These are phyloP conservation scores for Neuroterus valhalla DNA, from an alignment of 1,140 invertebrate genomes.

Conservation along the genomic window DNA sequence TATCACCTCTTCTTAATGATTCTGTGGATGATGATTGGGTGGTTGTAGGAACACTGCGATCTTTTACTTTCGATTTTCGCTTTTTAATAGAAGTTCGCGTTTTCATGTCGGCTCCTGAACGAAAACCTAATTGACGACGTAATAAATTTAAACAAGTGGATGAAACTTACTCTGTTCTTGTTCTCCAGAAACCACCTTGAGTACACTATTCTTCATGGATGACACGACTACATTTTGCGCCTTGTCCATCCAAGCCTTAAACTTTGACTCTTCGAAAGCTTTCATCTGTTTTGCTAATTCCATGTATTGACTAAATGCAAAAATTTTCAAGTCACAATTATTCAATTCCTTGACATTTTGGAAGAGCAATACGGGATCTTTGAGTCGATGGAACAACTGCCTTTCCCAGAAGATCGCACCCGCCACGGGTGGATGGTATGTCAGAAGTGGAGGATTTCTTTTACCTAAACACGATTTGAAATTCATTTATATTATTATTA, in stretches of 20 bases:
- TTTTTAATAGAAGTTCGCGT: neutral
- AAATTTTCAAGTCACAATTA: slow-evolving; percentile 82
- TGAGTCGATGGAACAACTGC: slow-evolving; percentile 85
- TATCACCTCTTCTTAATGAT: neutral
- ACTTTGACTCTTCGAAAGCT: slow-evolving; percentile 84
- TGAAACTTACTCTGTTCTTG: no score
- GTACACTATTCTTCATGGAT: slow-evolving; percentile 81
- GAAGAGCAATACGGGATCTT: slow-evolving; percentile 85
- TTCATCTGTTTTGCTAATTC: slow-evolving; percentile 84
- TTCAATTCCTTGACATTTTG: slow-evolving; percentile 84
- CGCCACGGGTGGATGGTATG: slow-evolving; percentile 84
- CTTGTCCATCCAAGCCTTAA: slow-evolving; percentile 78
- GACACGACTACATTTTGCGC: slow-evolving; percentile 77
- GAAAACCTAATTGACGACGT: neutral
- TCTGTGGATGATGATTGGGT: neutral
- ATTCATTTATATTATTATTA: no score
- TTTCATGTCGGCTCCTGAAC: neutral
- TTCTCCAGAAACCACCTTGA: slow-evolving; percentile 72
- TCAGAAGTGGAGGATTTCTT: slow-evolving; percentile 83
- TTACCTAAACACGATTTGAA: slow-evolving; percentile 75
- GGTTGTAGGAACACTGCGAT: neutral
- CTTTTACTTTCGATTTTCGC: neutral
- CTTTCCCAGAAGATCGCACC: slow-evolving; percentile 91
- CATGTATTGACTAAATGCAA: slow-evolving; percentile 86
- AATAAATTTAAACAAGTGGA: neutral